phyloP scores from a whole-genome alignment of 2,797 vertebrate genomes.

The Gymnopithys bicolor region DNA sequence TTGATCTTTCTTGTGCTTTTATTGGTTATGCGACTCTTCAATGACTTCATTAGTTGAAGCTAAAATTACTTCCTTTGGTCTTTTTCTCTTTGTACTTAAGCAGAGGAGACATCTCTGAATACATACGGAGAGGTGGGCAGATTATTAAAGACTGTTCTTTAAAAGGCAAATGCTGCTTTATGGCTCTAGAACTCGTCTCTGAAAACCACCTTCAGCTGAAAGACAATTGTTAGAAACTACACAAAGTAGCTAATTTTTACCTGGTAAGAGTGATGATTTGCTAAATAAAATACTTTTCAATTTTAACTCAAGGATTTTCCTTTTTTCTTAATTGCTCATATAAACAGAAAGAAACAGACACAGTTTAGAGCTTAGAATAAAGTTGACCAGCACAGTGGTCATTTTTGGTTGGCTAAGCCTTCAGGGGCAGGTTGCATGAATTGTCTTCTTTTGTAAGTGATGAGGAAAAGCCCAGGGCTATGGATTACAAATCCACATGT shows the following conservation, averaged over 20 bases:
- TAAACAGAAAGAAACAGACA: neutral
- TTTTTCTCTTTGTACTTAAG: neutral
- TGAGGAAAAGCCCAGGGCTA: neutral
- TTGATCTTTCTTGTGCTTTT: neutral
- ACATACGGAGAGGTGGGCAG: fast-evolving
- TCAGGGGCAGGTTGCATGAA: neutral
- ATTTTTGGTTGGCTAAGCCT: neutral
- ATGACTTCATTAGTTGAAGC: neutral
- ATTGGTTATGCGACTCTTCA: neutral
- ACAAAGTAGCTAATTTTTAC: neutral
- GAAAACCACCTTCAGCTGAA: neutral
- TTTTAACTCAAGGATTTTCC: neutral
- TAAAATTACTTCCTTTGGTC: neutral
- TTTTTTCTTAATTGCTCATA: neutral
- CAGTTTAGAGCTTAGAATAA: neutral
- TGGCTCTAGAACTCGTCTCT: neutral
- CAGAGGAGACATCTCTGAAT: neutral
- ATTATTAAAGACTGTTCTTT: neutral
- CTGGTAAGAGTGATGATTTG: neutral
- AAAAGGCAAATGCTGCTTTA: neutral
- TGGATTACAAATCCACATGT: neutral
- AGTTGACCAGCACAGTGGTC: neutral
- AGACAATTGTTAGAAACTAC: neutral
- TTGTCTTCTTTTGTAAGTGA: neutral
- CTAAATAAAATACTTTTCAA: neutral